These are phyloP conservation scores for Theropithecus gelada DNA, from an alignment of 2,113 vertebrate species.

Conservation along the genomic window DNA sequence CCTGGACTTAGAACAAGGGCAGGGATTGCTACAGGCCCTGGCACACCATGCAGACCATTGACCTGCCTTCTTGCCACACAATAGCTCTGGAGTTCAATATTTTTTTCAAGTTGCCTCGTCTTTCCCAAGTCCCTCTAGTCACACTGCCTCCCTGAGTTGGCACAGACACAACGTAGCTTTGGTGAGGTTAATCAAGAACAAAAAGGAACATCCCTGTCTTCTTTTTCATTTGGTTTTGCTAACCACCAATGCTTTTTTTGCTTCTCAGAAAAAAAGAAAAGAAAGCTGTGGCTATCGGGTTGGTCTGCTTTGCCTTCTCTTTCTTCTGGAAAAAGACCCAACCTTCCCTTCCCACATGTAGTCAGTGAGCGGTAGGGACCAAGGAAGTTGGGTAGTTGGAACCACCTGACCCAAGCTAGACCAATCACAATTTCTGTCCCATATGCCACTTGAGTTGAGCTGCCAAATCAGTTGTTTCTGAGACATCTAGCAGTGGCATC, in stretches of 20 bases:
- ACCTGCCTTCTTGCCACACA: constrained; percentile 28
- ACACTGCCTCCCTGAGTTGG: neutral
- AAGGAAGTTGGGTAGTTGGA: neutral
- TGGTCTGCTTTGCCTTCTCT: neutral
- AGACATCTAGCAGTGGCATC: neutral
- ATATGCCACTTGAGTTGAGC: neutral
- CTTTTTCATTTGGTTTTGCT: neutral
- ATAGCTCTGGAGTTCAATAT: neutral
- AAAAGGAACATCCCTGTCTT: neutral
- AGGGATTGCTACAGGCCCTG: constrained; percentile 37
- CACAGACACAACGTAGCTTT: neutral
- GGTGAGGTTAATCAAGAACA: neutral
- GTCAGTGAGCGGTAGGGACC: neutral
- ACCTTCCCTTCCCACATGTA: neutral
- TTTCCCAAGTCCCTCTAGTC: constrained; percentile 16
- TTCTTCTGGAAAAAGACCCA: neutral
- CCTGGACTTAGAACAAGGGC: constrained; percentile 68
- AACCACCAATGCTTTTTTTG: neutral
- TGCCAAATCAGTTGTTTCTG: neutral
- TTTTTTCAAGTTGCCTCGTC: neutral
- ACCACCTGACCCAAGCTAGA: neutral
- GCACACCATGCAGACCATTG: neutral
- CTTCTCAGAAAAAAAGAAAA: neutral
- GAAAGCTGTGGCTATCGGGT: neutral
- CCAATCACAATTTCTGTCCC: neutral